Percentiles rank a stretch among this genome's conserved stretches.
phyloP scores from a whole-genome alignment of 2,888 invertebrate genomes.

The Spodoptera littoralis region DNA sequence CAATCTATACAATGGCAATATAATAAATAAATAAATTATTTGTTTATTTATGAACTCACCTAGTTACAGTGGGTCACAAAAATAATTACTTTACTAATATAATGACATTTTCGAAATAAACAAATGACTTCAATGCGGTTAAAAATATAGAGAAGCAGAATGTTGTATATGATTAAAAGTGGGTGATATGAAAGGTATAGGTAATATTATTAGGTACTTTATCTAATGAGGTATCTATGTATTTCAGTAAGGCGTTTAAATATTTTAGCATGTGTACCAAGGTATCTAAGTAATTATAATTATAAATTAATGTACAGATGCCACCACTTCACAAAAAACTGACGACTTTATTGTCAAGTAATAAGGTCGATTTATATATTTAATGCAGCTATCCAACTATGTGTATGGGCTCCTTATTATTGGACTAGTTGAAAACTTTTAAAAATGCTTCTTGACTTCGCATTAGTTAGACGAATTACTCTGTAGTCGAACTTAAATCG shows the following conservation, averaged over 20 bases:
- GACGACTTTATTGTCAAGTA: no score
- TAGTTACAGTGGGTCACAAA: conserved; percentile 6
- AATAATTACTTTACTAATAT: conserved; percentile 28
- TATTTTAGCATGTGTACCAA: background rate
- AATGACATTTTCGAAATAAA: conserved; percentile 23
- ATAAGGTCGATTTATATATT: no score
- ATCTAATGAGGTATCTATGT: conserved; percentile 10
- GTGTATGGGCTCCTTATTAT: no score
- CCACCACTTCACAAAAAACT: no score
- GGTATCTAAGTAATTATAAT: no score
- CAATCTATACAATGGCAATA: conserved; percentile 5
- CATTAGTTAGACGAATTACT: no score
- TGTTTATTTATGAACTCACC: no score
- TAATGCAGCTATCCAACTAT: no score
- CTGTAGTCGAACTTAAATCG: no score
- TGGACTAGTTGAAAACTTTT: no score
- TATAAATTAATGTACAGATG: no score
- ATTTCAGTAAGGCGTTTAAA: background rate
- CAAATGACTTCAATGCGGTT: conserved; percentile 1
- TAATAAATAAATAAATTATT: conserved; percentile 8
- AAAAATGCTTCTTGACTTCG: no score
- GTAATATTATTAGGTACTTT: conserved; percentile 7
- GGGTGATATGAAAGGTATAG: conserved; percentile 10
- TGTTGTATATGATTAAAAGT: conserved; percentile 13
- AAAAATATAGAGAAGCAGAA: conserved; percentile 13